These are phyloP conservation scores for Gobiocypris rarus DNA, from an alignment of 2,113 vertebrate species.

Conservation along the genomic window DNA sequence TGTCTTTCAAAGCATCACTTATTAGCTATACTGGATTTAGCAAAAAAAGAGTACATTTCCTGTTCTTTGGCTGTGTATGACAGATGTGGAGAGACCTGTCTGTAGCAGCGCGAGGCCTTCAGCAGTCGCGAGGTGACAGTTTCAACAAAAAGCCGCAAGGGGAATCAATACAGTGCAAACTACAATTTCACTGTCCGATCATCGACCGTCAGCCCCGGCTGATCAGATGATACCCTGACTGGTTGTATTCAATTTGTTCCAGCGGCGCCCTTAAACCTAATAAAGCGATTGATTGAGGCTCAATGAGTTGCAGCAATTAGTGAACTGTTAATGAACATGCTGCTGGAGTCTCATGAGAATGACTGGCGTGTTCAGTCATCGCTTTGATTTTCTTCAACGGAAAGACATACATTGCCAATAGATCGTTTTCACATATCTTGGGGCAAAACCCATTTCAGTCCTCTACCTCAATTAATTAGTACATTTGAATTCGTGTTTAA, in stretches of 20 bases:
- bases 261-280: slow-evolving; percentile 77
- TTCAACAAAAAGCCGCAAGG: slow-evolving; percentile 61
- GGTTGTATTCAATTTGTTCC: slow-evolving; percentile 85
- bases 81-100: neutral
- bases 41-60: neutral
- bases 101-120: slow-evolving; percentile 42
- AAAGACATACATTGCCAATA: slow-evolving; percentile 54
- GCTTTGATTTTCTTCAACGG: slow-evolving; percentile 72
- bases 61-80: neutral
- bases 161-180: slow-evolving; percentile 69
- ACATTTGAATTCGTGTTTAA: slow-evolving; percentile 10
- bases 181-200: slow-evolving; percentile 69
- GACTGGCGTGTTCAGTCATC: slow-evolving; percentile 81
- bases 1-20: neutral
- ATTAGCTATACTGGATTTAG: neutral
- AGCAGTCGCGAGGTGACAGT: slow-evolving; percentile 70
- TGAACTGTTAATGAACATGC: slow-evolving; percentile 84
- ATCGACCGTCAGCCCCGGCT: slow-evolving; percentile 75
- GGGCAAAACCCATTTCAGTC: slow-evolving; percentile 43
- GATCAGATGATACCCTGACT: slow-evolving; percentile 77
- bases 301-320: slow-evolving; percentile 86
- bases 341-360: slow-evolving; percentile 70
- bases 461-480: slow-evolving; percentile 29
- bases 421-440: slow-evolving; percentile 54
- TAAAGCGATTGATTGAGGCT: slow-evolving; percentile 87